Evolutionary conservation across 2,113 vertebrate genomes (phyloP), one percentile per base, ranked within the genome.

Genomic region (Hippopotamus amphibius): DNA sequence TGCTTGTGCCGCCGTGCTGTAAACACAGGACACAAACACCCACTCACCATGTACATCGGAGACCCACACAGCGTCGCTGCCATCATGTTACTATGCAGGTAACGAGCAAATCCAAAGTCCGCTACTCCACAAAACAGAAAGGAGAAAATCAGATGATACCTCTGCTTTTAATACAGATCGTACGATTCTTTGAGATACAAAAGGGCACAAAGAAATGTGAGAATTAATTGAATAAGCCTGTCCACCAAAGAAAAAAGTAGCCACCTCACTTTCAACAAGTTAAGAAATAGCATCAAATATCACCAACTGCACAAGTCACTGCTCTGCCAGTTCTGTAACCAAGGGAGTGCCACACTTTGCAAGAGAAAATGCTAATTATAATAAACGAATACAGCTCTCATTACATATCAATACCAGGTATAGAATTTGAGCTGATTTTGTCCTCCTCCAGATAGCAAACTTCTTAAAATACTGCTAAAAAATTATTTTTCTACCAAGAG

Each of bases 1-100:
- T n/a, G 50, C 24, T 46, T 46, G 77, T 3, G 11, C 48, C 15
- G 22, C 21, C 84, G 21, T 12, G 4, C 46, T 90, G 16, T 66
- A 96, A 94, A 94, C 37, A 92, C 96, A 66, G 1, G 24, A 83
- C 66, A 61, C 69, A 92, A 94, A 28, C 26, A 94, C 0, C 99
- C 96, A 99, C 99, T 99, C 96, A 99, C 99, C 99, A 99, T 99
- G 96, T 99, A 99, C 99, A 99, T 99, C 1, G 99, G 99, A 50
- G 99, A 99, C 26, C 99, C 99, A 90, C 99, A 99, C 2, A 99
- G 98, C 0, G 99, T 99, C 95, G 99, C 99, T 41, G 99, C 99
- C 99, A 99, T 99, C 99, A 99, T 99, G 98, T 99, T 99, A 98
- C 99, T 99, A 97, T 99, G 99, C 61, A 99, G 99, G 92, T 99